These are phyloP conservation scores for Tenualosa ilisha DNA, from an alignment of 2,797 vertebrate genomes.

Conservation along the genomic window DNA sequence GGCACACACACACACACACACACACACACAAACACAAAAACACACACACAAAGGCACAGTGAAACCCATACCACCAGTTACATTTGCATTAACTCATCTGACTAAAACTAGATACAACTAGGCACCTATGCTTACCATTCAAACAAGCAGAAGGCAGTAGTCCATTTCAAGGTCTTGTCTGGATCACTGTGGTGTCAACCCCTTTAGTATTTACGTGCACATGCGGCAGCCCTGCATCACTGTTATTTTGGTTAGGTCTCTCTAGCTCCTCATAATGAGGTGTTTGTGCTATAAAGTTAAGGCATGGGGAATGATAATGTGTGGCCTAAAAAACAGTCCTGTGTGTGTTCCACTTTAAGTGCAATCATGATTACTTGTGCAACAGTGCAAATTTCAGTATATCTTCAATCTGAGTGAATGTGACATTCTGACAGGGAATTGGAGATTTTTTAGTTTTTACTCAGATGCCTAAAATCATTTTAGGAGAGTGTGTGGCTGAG, in stretches of 20 bases:
- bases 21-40: not conserved
- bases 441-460: not conserved
- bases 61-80: too few relatives aligned
- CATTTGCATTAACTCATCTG: not conserved
- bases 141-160: not conserved
- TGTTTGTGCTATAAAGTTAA: too few relatives aligned
- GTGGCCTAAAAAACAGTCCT: too few relatives aligned
- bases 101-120: not conserved
- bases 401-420: not conserved
- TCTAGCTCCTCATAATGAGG: not conserved
- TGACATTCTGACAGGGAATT: not conserved
- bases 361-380: too few relatives aligned
- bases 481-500: not conserved
- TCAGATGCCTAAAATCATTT: not conserved
- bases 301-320: too few relatives aligned
- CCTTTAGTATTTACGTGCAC: too few relatives aligned
- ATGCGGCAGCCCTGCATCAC: not conserved
- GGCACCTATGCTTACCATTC: not conserved
- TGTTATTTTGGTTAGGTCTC: not conserved
- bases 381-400: not conserved
- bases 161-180: not conserved
- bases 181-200: too few relatives aligned
- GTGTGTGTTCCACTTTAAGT: too few relatives aligned
- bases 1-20: not conserved
- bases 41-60: not conserved